Percentiles rank a stretch among this genome's conserved stretches.
These are phyloP conservation scores for Sphinx pinastri DNA, from an alignment of 2,888 invertebrate genomes.

Conservation along the genomic window DNA sequence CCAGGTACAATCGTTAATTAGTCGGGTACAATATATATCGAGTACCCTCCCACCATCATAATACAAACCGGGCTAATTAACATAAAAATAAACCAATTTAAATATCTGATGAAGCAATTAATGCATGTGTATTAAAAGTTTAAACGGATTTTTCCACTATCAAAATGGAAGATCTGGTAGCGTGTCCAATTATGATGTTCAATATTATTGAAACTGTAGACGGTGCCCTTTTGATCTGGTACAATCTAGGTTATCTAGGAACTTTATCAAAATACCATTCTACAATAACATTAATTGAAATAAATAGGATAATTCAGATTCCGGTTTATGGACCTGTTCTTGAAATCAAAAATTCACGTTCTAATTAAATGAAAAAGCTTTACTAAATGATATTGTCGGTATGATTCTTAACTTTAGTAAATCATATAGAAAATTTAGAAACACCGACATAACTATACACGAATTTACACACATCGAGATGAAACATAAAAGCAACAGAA, in stretches of 20 bases:
- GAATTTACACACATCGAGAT: too few species aligned
- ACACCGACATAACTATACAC: too few species aligned
- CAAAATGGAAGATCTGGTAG: slow-evolving; percentile 4
- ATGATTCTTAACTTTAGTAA: neutral
- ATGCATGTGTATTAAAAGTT: slow-evolving; percentile 4
- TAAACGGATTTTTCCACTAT: neutral
- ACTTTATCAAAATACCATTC: neutral
- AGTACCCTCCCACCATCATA: too few species aligned
- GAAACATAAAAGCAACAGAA: neutral
- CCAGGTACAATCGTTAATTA: too few species aligned
- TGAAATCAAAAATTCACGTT: neutral
- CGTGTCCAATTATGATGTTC: neutral
- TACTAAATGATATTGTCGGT: too few species aligned
- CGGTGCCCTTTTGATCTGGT: neutral
- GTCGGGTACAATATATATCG: too few species aligned
- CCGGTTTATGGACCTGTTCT: neutral
- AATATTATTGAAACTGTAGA: neutral
- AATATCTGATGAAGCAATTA: neutral
- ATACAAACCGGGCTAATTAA: neutral
- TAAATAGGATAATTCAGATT: neutral
- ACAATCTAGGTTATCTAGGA: slow-evolving; percentile 2
- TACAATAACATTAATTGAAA: slow-evolving; percentile 1
- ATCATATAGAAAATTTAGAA: neutral
- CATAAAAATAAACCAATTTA: neutral
- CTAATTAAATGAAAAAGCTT: too few species aligned